Evolutionary conservation across 2,113 vertebrate species (phyloP).

Genomic region (Poeciliopsis retropinna): DNA sequence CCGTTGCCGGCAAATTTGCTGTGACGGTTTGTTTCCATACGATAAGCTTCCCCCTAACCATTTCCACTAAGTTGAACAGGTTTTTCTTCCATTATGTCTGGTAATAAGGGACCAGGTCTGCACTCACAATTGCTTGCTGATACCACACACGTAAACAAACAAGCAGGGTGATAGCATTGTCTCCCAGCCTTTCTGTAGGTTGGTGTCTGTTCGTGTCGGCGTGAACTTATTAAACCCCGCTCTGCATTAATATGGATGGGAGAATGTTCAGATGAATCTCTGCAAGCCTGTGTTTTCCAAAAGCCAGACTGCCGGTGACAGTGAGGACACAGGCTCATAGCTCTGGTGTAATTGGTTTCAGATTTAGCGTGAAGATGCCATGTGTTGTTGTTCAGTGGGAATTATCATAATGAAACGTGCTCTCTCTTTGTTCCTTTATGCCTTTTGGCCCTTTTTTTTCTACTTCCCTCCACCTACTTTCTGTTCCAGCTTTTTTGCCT

Average conservation of each 20-base stretch:
- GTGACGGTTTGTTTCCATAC: slow-evolving; percentile 51
- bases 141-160: slow-evolving; percentile 31
- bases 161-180: slow-evolving; percentile 44
- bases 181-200: slow-evolving; percentile 41
- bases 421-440: slow-evolving; percentile 43
- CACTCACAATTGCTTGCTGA: slow-evolving; percentile 46
- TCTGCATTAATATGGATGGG: slow-evolving; percentile 19
- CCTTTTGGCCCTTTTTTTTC: slow-evolving; percentile 38
- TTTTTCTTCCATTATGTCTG: slow-evolving; percentile 60
- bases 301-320: slow-evolving; percentile 42
- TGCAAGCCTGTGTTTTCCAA: slow-evolving; percentile 6
- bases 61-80: slow-evolving; percentile 38
- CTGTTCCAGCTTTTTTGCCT: slow-evolving; percentile 26
- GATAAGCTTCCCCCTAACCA: slow-evolving; percentile 59
- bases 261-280: slow-evolving; percentile 3
- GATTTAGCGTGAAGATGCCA: slow-evolving; percentile 70
- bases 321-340: slow-evolving; percentile 52
- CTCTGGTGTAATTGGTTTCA: slow-evolving; percentile 67
- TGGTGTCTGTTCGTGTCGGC: not conserved
- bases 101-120: slow-evolving; percentile 42
- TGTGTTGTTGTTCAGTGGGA: slow-evolving; percentile 57
- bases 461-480: slow-evolving; percentile 6
- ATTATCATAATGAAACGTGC: slow-evolving; percentile 56
- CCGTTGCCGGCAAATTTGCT: slow-evolving; percentile 42
- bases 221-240: not conserved